Percentiles rank a stretch among this genome's conserved stretches.
phyloP scores from a whole-genome alignment of 2,113 vertebrate species.

The Atherinomorus stipes region DNA sequence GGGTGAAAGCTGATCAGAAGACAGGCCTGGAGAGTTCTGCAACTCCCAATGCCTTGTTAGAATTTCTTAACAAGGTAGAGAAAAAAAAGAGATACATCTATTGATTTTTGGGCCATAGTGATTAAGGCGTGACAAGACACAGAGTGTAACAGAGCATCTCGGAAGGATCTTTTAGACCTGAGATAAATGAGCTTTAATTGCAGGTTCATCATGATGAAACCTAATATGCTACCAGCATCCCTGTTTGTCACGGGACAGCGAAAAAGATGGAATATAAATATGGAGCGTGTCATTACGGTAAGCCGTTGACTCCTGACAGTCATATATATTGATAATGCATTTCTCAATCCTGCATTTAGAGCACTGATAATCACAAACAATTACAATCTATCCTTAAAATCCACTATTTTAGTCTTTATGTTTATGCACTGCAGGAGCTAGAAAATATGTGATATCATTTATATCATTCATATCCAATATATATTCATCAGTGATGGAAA shows the following conservation, averaged over 20 bases:
- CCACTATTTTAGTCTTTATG: not conserved
- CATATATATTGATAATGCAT: slow-evolving; percentile 34
- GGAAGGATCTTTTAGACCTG: slow-evolving; percentile 16
- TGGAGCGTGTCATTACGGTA: slow-evolving; percentile 75
- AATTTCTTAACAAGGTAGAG: slow-evolving; percentile 51
- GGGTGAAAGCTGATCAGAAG: slow-evolving; percentile 78
- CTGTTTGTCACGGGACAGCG: slow-evolving; percentile 62
- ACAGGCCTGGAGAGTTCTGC: slow-evolving; percentile 63
- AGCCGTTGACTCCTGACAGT: slow-evolving; percentile 61
- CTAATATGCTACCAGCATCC: slow-evolving; percentile 39
- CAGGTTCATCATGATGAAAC: slow-evolving; percentile 41
- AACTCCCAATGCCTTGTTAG: slow-evolving; percentile 60
- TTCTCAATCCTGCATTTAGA: slow-evolving; percentile 17
- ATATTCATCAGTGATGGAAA: too few species aligned
- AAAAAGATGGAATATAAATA: slow-evolving; percentile 70
- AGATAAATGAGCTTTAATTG: slow-evolving; percentile 27
- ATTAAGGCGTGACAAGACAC: slow-evolving; percentile 49
- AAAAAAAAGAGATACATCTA: slow-evolving; percentile 45
- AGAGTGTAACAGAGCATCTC: slow-evolving; percentile 44
- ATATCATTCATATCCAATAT: too few species aligned
- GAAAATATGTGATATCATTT: too few species aligned
- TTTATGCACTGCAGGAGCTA: not conserved
- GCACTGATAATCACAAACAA: not conserved
- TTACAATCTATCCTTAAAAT: too few species aligned
- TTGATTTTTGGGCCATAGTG: slow-evolving; percentile 63